Base-by-base conservation (phyloP, 2,888 invertebrate genomes). In the Mythimna lalbum region DNA sequence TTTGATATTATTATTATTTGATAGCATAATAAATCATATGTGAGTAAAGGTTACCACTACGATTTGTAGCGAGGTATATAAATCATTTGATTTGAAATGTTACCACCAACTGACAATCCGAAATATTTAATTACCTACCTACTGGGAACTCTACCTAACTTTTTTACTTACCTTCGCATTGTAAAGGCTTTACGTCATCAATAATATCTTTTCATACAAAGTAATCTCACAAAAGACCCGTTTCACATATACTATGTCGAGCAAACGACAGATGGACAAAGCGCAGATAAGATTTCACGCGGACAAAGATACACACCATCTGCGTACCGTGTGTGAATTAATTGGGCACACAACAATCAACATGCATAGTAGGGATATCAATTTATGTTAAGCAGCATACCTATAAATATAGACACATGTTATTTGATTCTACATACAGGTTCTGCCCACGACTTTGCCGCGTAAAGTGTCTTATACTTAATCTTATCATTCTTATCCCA, bases 211-310 rank as follows among this genome's bases (percentile, higher is more conserved):
- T 27, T 23, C 19, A 61, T 50, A 65, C 27, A 72, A 67, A 63
- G 49, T 63, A 47, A 80, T 72, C 23, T 31, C 36, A 76, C 67
- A 69, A 78, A 80, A 77, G 60, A 27, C 27, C 65, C 73, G 59
- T 72, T 81, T 69, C 81, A 74, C 79, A 86, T 87, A 2, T 27
- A 27, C 27, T 27, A 27, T 84, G 33, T 0, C 5, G 33, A 33
- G 7, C 7, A 60, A 80, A 85, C 76, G 81, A 87, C 92, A 93
- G 89, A 92, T 93, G 92, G 87, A 91, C 91, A 90, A 89, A 88
- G 81, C 82, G 59, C 85, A 91, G 93, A 93, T 94, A 92, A 91
- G 90, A 93, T 93, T 93, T 92, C 91, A 92, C 87, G 89, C 84
- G 87, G 91, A 93, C 92, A 93, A 92, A 90, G 89, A 87, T 79